Conservation (phyloP, 2,113 vertebrate species). For the Mesocricetus auratus region DNA sequence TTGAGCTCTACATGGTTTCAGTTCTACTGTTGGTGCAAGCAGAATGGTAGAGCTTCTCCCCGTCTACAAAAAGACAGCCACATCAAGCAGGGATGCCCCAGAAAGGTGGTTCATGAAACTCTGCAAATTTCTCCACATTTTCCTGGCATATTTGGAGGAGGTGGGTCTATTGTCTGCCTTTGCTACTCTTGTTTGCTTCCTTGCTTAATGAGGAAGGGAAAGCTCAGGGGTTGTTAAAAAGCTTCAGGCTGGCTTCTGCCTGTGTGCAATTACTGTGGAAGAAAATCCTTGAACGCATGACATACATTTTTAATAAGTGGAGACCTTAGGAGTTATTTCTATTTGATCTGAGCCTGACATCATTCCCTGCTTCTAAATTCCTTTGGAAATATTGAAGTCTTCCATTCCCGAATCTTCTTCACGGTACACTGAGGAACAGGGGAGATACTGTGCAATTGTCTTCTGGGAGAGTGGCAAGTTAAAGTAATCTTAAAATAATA, state of each 20-base stretch:
- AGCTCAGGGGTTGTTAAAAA: constrained; percentile 76
- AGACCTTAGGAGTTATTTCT: constrained; percentile 84
- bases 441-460: constrained; percentile 75
- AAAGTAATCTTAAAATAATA: constrained; percentile 22
- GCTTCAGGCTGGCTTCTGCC: constrained; percentile 62
- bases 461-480: constrained; percentile 77
- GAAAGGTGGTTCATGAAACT: constrained; percentile 74
- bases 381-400: constrained; percentile 83
- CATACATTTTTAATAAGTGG: constrained; percentile 84
- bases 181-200: constrained; percentile 81
- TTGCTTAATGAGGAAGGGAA: constrained; percentile 76
- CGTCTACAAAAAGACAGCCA: neutral
- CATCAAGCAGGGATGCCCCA: neutral
- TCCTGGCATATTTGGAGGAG: constrained; percentile 80
- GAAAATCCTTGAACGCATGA: constrained; percentile 75
- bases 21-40: neutral
- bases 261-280: constrained; percentile 65
- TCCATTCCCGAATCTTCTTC: constrained; percentile 75
- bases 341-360: constrained; percentile 83
- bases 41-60: too few species aligned
- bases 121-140: constrained; percentile 77
- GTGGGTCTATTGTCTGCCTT: constrained; percentile 80
- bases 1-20: neutral
- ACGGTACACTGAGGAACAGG: constrained; percentile 74
- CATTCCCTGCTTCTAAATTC: constrained; percentile 81